Evolutionary conservation across 2,797 vertebrate genomes (phyloP).

Genomic region (Gallinago stenura): DNA sequence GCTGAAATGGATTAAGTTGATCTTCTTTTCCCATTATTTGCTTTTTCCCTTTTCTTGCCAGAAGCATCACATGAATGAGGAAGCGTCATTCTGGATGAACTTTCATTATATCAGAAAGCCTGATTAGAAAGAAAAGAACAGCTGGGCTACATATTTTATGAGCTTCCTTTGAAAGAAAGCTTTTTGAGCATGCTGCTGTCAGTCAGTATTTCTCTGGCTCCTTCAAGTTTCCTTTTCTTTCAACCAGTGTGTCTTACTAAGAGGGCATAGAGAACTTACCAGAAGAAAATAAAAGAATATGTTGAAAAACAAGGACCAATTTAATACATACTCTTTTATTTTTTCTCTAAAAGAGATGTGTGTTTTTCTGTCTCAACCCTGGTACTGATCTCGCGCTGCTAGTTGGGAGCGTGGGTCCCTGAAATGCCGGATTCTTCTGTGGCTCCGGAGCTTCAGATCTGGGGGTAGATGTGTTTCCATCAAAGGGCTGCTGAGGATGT

Average conservation of each 20-base stretch:
- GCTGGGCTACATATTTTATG: slow-evolving; percentile 44
- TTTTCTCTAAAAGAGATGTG: background rate
- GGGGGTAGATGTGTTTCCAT: background rate
- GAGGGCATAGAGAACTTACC: background rate
- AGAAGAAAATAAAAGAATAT: background rate
- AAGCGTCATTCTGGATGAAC: slow-evolving; percentile 36
- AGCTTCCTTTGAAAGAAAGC: background rate
- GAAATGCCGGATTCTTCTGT: background rate
- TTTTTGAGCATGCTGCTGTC: background rate
- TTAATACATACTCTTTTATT: background rate
- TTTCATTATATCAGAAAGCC: slow-evolving; percentile 46
- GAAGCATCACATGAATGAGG: background rate
- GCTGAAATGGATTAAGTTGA: slow-evolving; percentile 42
- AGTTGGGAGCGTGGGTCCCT: background rate
- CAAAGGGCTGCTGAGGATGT: background rate
- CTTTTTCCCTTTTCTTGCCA: slow-evolving; percentile 5
- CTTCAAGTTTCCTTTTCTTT: slow-evolving; percentile 21
- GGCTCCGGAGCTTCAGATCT: background rate
- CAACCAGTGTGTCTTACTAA: background rate
- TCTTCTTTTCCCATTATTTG: slow-evolving; percentile 45
- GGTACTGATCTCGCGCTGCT: background rate
- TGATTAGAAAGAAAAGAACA: slow-evolving; percentile 48
- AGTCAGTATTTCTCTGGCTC: background rate
- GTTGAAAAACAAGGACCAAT: background rate
- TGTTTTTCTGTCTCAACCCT: background rate